These are phyloP conservation scores for Bursaphelenchus okinawaensis DNA, from an alignment of 2,888 invertebrate genomes.

Conservation along the genomic window DNA sequence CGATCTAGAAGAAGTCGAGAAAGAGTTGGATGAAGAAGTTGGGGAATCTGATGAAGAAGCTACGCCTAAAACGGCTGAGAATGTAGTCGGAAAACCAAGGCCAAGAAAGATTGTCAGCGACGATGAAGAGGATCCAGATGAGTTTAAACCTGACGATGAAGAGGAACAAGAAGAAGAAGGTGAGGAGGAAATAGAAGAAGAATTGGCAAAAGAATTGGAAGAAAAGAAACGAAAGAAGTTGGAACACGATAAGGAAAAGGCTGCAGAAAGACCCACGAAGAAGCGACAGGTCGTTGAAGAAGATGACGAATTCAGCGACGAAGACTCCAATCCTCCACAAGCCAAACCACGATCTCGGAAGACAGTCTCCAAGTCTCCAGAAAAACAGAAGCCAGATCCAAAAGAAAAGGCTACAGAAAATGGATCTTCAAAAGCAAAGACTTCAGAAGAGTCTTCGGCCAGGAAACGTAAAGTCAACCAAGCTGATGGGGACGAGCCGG, in stretches of 20 bases:
- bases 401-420: background rate
- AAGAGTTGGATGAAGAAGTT: conserved; percentile 16
- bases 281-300: conserved; percentile 17
- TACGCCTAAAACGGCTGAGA: conserved; percentile 12
- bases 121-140: conserved; percentile 22
- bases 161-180: conserved; percentile 29
- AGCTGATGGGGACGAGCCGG: too few species aligned
- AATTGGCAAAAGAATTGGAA: conserved; percentile 9
- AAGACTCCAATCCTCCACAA: conserved; percentile 7
- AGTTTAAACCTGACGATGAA: conserved; percentile 30
- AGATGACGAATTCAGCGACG: conserved; percentile 7
- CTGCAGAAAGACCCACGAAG: conserved; percentile 4
- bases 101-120: background rate
- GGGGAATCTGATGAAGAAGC: conserved; percentile 18
- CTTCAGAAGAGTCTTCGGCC: background rate
- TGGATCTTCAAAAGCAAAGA: background rate
- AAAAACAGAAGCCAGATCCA: conserved; percentile 11
- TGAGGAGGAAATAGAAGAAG: conserved; percentile 22
- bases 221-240: conserved; percentile 17
- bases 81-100: background rate
- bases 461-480: background rate
- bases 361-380: conserved; percentile 4
- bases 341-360: background rate
- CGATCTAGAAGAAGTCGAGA: conserved; percentile 20
- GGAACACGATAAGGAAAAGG: conserved; percentile 15